Conservation (phyloP, 2,113 vertebrate genomes). For the Pardalotus punctatus region DNA sequence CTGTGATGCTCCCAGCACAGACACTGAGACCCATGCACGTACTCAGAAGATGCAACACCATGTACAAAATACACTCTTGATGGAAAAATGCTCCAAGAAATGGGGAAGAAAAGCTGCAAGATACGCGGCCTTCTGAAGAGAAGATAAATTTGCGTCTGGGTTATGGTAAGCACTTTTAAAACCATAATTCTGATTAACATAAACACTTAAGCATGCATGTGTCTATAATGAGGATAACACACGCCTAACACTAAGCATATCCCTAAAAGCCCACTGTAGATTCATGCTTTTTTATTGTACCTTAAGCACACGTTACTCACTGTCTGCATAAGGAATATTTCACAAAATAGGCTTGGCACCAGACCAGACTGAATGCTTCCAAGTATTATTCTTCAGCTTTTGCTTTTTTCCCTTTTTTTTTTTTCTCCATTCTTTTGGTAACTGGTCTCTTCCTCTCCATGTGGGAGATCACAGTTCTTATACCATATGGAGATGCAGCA, state of each 20-base stretch:
- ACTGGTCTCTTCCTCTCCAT: slow-evolving; percentile 43
- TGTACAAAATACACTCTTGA: background rate
- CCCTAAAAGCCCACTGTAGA: background rate
- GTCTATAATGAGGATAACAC: background rate
- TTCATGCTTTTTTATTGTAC: background rate
- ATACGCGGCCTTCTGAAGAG: background rate
- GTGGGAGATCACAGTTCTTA: slow-evolving; percentile 54
- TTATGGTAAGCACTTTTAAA: background rate
- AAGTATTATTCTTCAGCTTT: background rate
- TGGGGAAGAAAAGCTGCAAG: background rate
- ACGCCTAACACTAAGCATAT: background rate
- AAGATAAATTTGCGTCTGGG: background rate
- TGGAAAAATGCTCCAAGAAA: background rate
- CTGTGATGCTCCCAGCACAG: background rate
- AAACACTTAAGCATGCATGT: background rate
- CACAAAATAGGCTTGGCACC: background rate
- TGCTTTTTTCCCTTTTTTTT: background rate
- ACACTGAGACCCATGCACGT: background rate
- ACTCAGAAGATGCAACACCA: background rate
- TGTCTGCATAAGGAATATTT: background rate
- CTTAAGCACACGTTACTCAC: background rate
- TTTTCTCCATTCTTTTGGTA: background rate
- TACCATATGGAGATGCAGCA: slow-evolving; percentile 64
- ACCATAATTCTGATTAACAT: background rate
- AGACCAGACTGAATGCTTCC: background rate